These are phyloP conservation scores for Temnopleurus reevesii DNA, from an alignment of 53 echinoderm and acorn worm genomes.

Conservation along the genomic window DNA sequence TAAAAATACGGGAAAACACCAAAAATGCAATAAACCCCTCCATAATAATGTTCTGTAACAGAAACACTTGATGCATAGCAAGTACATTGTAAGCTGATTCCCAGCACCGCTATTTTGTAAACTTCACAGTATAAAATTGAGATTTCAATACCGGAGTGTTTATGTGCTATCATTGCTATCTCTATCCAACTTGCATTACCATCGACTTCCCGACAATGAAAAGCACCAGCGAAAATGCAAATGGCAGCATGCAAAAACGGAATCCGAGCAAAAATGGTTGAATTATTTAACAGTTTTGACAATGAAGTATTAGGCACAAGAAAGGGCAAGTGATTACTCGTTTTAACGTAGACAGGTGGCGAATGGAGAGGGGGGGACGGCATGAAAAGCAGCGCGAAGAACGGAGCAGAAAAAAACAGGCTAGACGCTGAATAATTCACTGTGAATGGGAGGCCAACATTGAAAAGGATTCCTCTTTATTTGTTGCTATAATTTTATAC, in stretches of 20 bases:
- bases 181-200: too few species aligned
- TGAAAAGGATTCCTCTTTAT: background rate
- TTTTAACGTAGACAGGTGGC: conserved; percentile 36
- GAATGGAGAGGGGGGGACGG: background rate
- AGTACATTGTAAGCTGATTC: too few species aligned
- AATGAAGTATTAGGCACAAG: conserved; percentile 48
- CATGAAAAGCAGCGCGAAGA: background rate
- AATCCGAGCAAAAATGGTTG: conserved; percentile 51
- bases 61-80: too few species aligned
- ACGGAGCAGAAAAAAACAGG: background rate
- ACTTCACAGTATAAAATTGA: too few species aligned
- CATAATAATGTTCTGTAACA: too few species aligned
- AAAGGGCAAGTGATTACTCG: conserved; percentile 48
- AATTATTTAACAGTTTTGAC: conserved; percentile 55
- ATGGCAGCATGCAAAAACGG: background rate
- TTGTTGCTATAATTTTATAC: background rate
- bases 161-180: too few species aligned
- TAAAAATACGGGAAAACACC: too few species aligned
- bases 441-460: conserved; percentile 4
- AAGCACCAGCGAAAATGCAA: background rate
- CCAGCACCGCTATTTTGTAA: too few species aligned
- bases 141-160: too few species aligned
- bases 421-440: conserved; percentile 50
- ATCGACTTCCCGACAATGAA: background rate
- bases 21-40: too few species aligned